phyloP scores from a whole-genome alignment of 2,113 vertebrate genomes.

The Platichthys flesus region DNA sequence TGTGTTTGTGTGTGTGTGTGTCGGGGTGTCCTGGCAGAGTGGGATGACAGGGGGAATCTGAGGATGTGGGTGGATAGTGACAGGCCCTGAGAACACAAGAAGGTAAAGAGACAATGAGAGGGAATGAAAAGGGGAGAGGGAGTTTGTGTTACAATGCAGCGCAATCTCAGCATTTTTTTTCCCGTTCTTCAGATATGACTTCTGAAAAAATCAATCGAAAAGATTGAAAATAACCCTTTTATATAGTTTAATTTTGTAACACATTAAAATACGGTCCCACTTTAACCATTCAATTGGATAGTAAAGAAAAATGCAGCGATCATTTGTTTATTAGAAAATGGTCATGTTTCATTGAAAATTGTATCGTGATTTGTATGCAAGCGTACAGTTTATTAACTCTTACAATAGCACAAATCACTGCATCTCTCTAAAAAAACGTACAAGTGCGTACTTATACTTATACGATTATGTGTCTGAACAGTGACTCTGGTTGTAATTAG shows the following conservation, averaged over 20 bases:
- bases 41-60: constrained; percentile 47
- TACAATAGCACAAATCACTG: no score
- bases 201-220: neutral
- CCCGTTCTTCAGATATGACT: neutral
- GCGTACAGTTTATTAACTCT: no score
- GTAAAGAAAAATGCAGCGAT: no score
- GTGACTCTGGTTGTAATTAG: no score
- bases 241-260: neutral
- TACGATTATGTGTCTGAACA: no score
- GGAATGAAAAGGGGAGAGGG: constrained; percentile 11
- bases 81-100: constrained; percentile 37
- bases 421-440: no score
- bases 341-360: no score
- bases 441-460: no score
- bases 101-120: constrained; percentile 54
- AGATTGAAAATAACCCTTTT: neutral
- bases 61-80: constrained; percentile 73
- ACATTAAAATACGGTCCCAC: neutral
- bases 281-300: neutral
- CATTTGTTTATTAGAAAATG: no score
- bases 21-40: constrained; percentile 46
- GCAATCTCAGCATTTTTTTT: constrained; percentile 37
- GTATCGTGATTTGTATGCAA: no score
- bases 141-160: neutral
- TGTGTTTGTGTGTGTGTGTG: constrained; percentile 30